Base-by-base conservation (phyloP, 37 sponge, comb jelly and placozoan genomes). In the Cladorhizidae sp. region DNA sequence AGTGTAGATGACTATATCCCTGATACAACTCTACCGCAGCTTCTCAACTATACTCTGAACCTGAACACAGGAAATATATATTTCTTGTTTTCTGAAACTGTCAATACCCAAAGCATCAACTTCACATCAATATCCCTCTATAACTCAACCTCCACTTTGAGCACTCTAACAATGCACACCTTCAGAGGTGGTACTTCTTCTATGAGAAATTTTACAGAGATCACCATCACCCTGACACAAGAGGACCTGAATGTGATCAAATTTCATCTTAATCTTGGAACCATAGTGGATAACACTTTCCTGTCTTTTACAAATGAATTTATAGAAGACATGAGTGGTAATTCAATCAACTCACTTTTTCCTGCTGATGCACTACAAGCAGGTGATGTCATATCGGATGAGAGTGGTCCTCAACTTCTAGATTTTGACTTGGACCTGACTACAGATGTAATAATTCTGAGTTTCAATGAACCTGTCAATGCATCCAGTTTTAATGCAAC, bases 401-500 rank as follows among this genome's bases (percentile, higher is more conserved):
- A 12, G 28, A 90, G 83, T 25, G 32, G 76, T 7, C 96, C 96
- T 54, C n/a, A 28, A 40, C 59, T 95, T 32, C 41, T 65, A 0
- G 36, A 33, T 0, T 95, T 95, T 49, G 28, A 35, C 33, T 36
- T 92, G 31, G 80, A 95, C 67, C 37, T 95, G 69, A 88, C 76
- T 7, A 65, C 57, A 39, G 82, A 93, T 40, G 69, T 71, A 18
- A 64, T 95, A 15, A 35, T 50, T 22, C 83, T 95, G 15, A 90
- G 79, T 35, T 92, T 95, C 57, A 82, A 71, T 37, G 96, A 95
- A 78, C 79, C 90, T 28, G 82, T 93, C n/a, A 84, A 74, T 74
- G 90, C 91, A 28, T 26, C 40, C 21, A 89, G 90, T 41, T 93
- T 95, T 50, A 83, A 80, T 36, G 70, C 83, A 18, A 35, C 68